Base-by-base conservation (phyloP, 2,797 vertebrate genomes). In the Catamblyrhynchus diadema region DNA sequence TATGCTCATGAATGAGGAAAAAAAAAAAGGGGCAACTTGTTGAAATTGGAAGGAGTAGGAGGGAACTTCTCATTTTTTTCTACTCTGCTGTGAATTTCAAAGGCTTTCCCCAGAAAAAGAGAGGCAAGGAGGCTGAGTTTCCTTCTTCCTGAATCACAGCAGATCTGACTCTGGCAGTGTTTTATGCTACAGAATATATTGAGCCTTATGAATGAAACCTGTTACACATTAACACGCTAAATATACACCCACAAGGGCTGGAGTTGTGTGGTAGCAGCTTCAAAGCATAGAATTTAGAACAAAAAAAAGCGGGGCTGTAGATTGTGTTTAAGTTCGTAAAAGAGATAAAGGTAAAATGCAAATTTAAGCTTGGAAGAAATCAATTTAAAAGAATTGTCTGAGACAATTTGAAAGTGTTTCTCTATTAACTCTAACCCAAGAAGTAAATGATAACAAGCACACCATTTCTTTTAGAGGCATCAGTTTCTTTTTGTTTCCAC, bases 201-300 rank as follows among this genome's bases (percentile, higher is more conserved):
- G 93, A 95, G 80, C 53, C 70, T 78, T 77, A 45, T 67, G 93
- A 92, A 88, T 94, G 93, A 94, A 96, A 92, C 54, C 72, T 88
- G 74, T 75, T 91, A 88, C 42, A 59, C 13, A 30, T 64, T 74
- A 75, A 39, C 45, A 4, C 2, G 3, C 87, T 25, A 57, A 74
- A 90, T 39, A 84, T 23, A 47, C 22, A 10, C 2, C 23, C 4
- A 9, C 30, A 1, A 10, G 1, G 32, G 45, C 60, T 24, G 67
- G 75, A 37, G 74, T 35, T 51, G 69, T 77, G 73, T n/a, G 14
- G 35, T 45, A 57, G 67, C 30, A 37, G 56, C 65, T 53, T 5
- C 60, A 66, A 50, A 47, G 70, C 48, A 32, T 16, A 56, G 61
- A 22, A 71, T 51, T 92, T 35, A 72, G 45, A 61, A 47, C 19